Conservation (phyloP, 2,888 invertebrate genomes). For the Melipona bicolor region DNA sequence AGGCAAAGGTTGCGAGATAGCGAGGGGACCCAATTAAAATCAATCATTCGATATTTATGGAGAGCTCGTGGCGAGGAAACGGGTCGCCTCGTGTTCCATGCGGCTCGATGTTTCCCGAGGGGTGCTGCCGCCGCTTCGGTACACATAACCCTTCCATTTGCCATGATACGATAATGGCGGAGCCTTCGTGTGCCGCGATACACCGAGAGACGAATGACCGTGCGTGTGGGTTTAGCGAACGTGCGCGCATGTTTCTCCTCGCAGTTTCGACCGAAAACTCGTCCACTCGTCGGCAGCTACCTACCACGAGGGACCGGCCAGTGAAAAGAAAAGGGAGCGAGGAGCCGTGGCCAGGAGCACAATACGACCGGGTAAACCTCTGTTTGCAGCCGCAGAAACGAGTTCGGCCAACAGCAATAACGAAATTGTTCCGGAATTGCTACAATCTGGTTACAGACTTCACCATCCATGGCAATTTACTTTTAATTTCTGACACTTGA, state of each 20-base stretch:
- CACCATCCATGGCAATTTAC: not conserved
- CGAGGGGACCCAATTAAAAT: constrained; percentile 53
- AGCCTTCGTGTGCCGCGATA: constrained; percentile 39
- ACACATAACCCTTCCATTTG: constrained; percentile 62
- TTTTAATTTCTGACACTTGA: no score
- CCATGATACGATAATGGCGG: constrained; percentile 63
- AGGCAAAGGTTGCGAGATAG: not conserved
- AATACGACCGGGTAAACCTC: constrained; percentile 31
- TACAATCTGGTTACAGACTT: not conserved
- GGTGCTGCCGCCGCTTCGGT: constrained; percentile 35
- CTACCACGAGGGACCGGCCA: not conserved
- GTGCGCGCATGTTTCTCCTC: not conserved
- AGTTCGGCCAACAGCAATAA: constrained; percentile 39
- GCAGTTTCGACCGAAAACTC: not conserved
- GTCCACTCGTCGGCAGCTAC: not conserved
- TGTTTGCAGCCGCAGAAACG: constrained; percentile 45
- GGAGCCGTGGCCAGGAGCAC: not conserved
- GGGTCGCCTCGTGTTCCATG: constrained; percentile 36
- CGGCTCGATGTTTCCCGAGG: constrained; percentile 43
- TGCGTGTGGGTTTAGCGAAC: not conserved
- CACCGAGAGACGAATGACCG: constrained; percentile 23
- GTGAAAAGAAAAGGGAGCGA: not conserved
- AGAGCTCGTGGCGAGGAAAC: constrained; percentile 22
- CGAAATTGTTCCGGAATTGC: constrained; percentile 22
- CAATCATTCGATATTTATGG: constrained; percentile 62